A percentile compares a stretch with the other conserved stretches of the same genome.
These are phyloP conservation scores for Numida meleagris DNA, from an alignment of 2,113 vertebrate genomes.

Conservation along the genomic window DNA sequence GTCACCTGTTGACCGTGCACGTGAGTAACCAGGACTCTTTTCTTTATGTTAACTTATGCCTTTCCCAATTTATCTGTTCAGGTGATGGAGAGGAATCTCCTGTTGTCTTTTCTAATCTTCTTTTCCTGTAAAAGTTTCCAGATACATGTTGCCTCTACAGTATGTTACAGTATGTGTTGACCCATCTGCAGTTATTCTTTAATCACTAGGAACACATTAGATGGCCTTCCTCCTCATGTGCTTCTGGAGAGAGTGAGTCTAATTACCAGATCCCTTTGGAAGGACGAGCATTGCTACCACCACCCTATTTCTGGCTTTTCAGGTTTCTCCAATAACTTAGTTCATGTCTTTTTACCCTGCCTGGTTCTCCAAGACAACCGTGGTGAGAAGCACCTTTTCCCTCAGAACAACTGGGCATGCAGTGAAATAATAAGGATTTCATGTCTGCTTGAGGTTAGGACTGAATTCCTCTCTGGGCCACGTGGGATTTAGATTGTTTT, in stretches of 20 bases:
- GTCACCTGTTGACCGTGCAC: not conserved
- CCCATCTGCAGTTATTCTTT: not conserved
- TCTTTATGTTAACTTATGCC: fast-evolving
- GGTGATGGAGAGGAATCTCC: not conserved
- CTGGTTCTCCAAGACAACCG: not conserved
- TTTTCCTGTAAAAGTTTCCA: not conserved
- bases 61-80: not conserved
- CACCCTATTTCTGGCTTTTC: not conserved
- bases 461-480: not conserved
- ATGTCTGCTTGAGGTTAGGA: not conserved
- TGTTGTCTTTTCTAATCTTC: not conserved
- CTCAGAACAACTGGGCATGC: not conserved
- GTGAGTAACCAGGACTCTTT: not conserved
- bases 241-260: not conserved
- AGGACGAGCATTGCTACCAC: not conserved
- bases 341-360: not conserved
- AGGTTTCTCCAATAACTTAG: not conserved
- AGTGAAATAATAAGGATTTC: not conserved
- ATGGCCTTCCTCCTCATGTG: not conserved
- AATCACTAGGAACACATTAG: not conserved
- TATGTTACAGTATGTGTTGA: not conserved
- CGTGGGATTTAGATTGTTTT: not conserved
- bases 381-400: not conserved
- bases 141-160: not conserved
- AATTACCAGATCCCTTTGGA: not conserved